Percentiles rank a stretch among this genome's conserved stretches.
Conservation (phyloP, 1,140 invertebrate genomes). For the Bombus picipes region DNA sequence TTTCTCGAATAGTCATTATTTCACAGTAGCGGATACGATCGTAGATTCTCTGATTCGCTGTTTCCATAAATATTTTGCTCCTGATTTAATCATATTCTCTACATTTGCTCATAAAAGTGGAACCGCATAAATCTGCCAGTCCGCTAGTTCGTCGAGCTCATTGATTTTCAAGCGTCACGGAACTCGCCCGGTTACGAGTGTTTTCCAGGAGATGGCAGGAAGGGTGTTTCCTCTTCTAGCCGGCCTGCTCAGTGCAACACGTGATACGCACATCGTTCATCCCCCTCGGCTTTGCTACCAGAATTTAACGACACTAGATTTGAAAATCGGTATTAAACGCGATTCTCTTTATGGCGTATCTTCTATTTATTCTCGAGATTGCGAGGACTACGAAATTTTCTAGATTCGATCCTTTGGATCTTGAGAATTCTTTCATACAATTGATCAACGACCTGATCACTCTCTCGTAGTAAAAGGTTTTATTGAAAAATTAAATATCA, state of each 20-base stretch:
- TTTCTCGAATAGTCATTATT: slow-evolving; percentile 34
- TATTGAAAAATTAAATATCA: too few species aligned
- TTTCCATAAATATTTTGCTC: slow-evolving; percentile 36
- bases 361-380: not conserved
- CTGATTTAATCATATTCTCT: slow-evolving; percentile 35
- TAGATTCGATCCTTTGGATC: not conserved
- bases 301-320: not conserved
- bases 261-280: not conserved
- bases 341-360: not conserved
- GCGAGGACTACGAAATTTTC: not conserved
- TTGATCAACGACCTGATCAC: too few species aligned
- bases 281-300: not conserved
- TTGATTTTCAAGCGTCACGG: slow-evolving; percentile 56
- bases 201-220: slow-evolving; percentile 62
- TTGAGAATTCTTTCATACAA: too few species aligned
- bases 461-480: too few species aligned
- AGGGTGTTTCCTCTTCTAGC: slow-evolving; percentile 41
- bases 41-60: slow-evolving; percentile 16
- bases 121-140: slow-evolving; percentile 49
- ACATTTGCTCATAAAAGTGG: slow-evolving; percentile 48
- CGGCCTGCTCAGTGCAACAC: not conserved
- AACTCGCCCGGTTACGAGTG: slow-evolving; percentile 51
- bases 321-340: not conserved
- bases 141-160: slow-evolving; percentile 55
- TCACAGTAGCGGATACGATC: slow-evolving; percentile 32